Base-by-base conservation (phyloP, 2,888 invertebrate species). In the Frankliniella intonsa region DNA sequence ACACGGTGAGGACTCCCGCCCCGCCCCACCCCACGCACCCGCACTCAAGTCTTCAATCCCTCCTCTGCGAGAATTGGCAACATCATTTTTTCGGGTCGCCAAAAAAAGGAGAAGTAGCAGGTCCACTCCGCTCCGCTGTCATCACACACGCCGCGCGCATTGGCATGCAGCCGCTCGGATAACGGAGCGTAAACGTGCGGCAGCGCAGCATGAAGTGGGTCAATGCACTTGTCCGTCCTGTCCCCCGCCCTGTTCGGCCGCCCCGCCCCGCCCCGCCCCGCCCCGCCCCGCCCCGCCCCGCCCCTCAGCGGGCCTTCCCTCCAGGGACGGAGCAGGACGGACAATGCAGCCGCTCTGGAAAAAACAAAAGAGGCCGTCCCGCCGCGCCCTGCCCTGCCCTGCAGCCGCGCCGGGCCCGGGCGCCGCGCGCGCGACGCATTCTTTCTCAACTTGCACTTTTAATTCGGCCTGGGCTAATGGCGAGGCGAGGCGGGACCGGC, bases 1-100 rank as follows among this genome's bases (percentile, higher is more conserved):
- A 86, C 82, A 85, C 84, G 62, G 87, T 87, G 85, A 84, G 84
- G 17, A n/a, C 17, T 7, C 62, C 19, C 12, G 38, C 38, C 2
- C 38, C 3, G 5, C 38, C 38, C 38, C n/a, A n/a, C n/a, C n/a
- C n/a, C n/a, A n/a, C n/a, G 38, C 38, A 5, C 38, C 3, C 38
- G 38, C 38, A 5, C 5, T 38, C 38, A 38, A 38, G 38, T 38
- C 38, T 3, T 5, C 38, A n/a, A n/a, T n/a, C 38, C 3, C 38
- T 5, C 38, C 38, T 38, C 38, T 38, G 38, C 38, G 2, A 5
- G 5, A 3, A 38, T 5, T 38, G 38, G 38, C 2, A 38, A 38
- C 38, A 38, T 3, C 3, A 38, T 38, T 2, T 38, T 38, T 38
- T 38, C 5, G 38, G 5, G 38, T 38, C 38, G 38, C 38, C 2